Base-by-base conservation (phyloP, 2,888 invertebrate genomes). In the Lomographa bimaculata region DNA sequence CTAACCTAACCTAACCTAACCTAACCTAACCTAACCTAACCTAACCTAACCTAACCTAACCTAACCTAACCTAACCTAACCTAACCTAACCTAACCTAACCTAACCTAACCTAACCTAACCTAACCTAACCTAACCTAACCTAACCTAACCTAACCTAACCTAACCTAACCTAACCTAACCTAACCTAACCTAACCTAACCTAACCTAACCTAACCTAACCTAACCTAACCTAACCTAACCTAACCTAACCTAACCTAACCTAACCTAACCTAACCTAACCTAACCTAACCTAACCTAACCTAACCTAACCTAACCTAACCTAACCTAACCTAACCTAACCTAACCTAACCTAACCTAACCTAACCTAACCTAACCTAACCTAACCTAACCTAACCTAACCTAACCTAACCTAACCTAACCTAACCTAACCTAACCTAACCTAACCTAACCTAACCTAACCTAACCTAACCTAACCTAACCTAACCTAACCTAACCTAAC, bases 101-200 rank as follows among this genome's bases (percentile, higher is more conserved):
- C n/a, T n/a, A n/a, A n/a, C n/a, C n/a, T n/a, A n/a, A n/a, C n/a
- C n/a, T n/a, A n/a, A n/a, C n/a, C n/a, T n/a, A n/a, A n/a, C n/a
- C 39, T 40, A 38, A 39, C 43, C 38, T n/a, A n/a, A n/a, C n/a
- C n/a, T n/a, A n/a, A n/a, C n/a, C n/a, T n/a, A n/a, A n/a, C n/a
- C n/a, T n/a, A n/a, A n/a, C n/a, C n/a, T n/a, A n/a, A n/a, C n/a
- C n/a, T n/a, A n/a, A n/a, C n/a, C n/a, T n/a, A n/a, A n/a, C n/a
- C n/a, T n/a, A n/a, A n/a, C n/a, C n/a, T n/a, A n/a, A n/a, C n/a
- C n/a, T n/a, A n/a, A n/a, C n/a, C n/a, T n/a, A n/a, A n/a, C n/a
- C n/a, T n/a, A n/a, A n/a, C 54, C 54, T 50, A 44, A 48, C 47
- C 50, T 47, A 50, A 48, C 50, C 42, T 42, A 42, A 37, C 46